phyloP scores from a whole-genome alignment of 2,888 invertebrate species.

The Hedychridium roseum region DNA sequence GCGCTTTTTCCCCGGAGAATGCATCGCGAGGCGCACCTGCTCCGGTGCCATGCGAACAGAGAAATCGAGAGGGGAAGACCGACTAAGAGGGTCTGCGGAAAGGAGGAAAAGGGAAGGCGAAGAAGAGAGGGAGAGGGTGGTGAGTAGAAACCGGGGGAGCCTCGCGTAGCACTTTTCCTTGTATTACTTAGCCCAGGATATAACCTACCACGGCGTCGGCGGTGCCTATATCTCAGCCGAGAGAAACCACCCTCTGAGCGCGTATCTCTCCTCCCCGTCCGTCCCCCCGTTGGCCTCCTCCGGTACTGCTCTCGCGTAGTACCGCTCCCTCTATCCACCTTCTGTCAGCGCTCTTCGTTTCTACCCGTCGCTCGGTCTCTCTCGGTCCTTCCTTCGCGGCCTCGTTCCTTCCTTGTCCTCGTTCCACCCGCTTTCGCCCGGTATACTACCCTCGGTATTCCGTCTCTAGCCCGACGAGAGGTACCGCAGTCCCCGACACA shows the following conservation, averaged over 20 bases:
- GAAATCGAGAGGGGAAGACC: constrained; percentile 14
- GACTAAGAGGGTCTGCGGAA: constrained; percentile 8
- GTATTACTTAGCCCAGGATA: constrained; percentile 60
- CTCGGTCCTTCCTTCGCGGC: too few relatives aligned
- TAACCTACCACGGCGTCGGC: constrained; percentile 50
- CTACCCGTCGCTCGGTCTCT: too few relatives aligned
- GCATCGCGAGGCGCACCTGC: constrained; percentile 41
- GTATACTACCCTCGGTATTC: too few relatives aligned
- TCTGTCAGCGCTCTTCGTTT: constrained; percentile 28
- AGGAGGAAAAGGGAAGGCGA: constrained; percentile 3
- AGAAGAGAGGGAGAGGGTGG: constrained; percentile 6
- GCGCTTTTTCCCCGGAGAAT: constrained; percentile 34
- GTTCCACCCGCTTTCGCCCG: constrained; percentile 20
- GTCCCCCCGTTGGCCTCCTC: constrained; percentile 15
- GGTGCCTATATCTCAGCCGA: constrained; percentile 56
- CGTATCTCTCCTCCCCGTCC: constrained; percentile 49
- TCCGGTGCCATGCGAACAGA: constrained; percentile 23
- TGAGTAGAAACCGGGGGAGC: constrained; percentile 29
- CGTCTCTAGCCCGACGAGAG: too few relatives aligned
- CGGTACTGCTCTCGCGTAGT: constrained; percentile 18
- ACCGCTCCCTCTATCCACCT: constrained; percentile 31
- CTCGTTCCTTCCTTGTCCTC: too few relatives aligned
- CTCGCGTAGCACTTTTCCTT: constrained; percentile 58
- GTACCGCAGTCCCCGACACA: constrained; percentile 51
- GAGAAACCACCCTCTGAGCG: constrained; percentile 59